Evolutionary conservation across 2,113 vertebrate genomes (phyloP).

Genomic region (Seriola dumerili): DNA sequence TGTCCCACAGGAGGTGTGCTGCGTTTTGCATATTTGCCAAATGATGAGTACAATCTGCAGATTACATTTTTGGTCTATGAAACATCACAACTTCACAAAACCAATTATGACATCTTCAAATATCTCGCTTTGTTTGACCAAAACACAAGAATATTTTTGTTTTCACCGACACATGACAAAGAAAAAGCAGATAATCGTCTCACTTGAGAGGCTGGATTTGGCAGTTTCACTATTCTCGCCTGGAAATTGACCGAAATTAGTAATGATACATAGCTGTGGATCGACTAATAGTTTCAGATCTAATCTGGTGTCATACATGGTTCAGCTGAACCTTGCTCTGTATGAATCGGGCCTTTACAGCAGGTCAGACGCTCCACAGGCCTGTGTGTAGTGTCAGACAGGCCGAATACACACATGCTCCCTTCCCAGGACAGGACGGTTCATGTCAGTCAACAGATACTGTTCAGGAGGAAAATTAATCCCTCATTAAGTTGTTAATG

Average conservation of each 20-base stretch:
- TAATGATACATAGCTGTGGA: too few relatives aligned
- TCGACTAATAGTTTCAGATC: neutral
- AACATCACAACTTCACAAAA: neutral
- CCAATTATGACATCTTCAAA: neutral
- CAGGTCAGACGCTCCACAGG: neutral
- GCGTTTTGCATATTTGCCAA: too few relatives aligned
- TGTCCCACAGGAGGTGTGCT: too few relatives aligned
- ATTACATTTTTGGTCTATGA: neutral
- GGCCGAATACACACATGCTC: conserved; percentile 72
- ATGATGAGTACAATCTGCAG: too few relatives aligned
- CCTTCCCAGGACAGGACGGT: neutral
- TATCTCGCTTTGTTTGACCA: neutral
- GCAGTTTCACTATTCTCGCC: too few relatives aligned
- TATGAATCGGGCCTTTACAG: too few relatives aligned
- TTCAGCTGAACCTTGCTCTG: too few relatives aligned
- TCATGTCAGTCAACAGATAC: conserved; percentile 25
- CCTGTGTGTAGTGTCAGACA: conserved; percentile 64
- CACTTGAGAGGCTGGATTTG: too few relatives aligned
- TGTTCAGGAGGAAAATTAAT: conserved; percentile 60
- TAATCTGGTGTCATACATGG: neutral
- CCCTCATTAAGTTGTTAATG: conserved; percentile 78
- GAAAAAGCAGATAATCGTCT: neutral
- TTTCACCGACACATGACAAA: neutral
- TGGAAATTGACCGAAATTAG: too few relatives aligned
- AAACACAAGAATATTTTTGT: neutral